These are phyloP conservation scores for Adelognathus sp. DNA, from an alignment of 2,888 invertebrate species.

Conservation along the genomic window DNA sequence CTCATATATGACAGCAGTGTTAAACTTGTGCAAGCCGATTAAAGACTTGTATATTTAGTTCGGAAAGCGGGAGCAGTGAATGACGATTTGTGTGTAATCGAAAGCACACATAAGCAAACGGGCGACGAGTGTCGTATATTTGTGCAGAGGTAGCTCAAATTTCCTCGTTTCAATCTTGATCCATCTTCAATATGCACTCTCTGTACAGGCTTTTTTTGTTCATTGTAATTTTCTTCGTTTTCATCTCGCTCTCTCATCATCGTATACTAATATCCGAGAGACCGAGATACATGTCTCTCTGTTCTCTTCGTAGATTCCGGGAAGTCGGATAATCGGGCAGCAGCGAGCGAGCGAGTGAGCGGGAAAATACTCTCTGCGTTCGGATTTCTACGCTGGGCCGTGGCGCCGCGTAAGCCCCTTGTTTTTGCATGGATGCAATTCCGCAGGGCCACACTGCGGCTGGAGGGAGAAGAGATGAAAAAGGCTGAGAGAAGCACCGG, in stretches of 20 bases:
- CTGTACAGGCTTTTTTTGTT: not conserved
- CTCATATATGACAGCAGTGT: too few relatives aligned
- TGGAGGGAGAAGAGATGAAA: not conserved
- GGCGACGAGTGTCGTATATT: too few relatives aligned
- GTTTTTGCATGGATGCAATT: constrained; percentile 60
- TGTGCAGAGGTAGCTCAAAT: too few relatives aligned
- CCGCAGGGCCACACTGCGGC: constrained; percentile 32
- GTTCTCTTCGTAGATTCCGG: constrained; percentile 20
- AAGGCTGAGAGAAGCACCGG: not conserved
- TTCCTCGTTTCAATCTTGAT: too few relatives aligned
- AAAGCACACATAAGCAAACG: too few relatives aligned
- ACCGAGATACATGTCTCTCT: not conserved
- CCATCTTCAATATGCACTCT: too few relatives aligned
- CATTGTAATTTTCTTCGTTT: not conserved
- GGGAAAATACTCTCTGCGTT: constrained; percentile 8
- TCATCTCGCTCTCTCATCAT: not conserved
- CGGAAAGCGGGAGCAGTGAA: too few relatives aligned
- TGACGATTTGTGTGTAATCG: too few relatives aligned
- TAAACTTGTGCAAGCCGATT: too few relatives aligned
- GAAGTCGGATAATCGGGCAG: constrained; percentile 30
- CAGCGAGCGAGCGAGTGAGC: not conserved
- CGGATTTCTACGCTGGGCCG: constrained; percentile 25
- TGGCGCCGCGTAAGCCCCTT: constrained; percentile 47
- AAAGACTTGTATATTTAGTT: too few relatives aligned
- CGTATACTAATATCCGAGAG: constrained; percentile 3